Base-by-base conservation (phyloP, 2,888 invertebrate species). In the Cerceris rybyensis region DNA sequence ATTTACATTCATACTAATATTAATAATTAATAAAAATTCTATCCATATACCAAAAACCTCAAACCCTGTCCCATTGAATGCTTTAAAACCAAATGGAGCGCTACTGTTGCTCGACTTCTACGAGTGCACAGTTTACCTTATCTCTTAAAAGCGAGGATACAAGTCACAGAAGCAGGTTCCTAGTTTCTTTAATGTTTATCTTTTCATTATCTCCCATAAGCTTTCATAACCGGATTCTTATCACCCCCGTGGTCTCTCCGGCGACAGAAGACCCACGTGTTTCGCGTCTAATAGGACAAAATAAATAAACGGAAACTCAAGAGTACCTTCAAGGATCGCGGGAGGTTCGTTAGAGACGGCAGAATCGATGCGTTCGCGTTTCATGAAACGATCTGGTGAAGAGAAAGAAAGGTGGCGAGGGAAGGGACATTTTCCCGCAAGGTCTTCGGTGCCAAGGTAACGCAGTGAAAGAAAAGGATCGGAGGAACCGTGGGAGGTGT, bases 401-500 rank as follows among this genome's bases (percentile, higher is more conserved):
- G 46, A 46, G 46, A 46, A 46, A 11, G 46, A 46, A 46, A 43
- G 11, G 42, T n/a, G 41, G 59, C 16, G 28, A 8, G n/a, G 59
- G 28, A 41, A 7, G 55, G 39, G 52, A 50, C 16, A 57, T 42
- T 59, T 61, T 65, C 73, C 58, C 63, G 11, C 52, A 16, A 17
- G 52, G 11, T 8, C 6, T 6, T 61, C 58, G 61, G 55, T 60
- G 54, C 59, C 83, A 84, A 81, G 78, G 84, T 70, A 41, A 70
- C 75, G 13, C 17, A 67, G 59, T 67, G 75, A 70, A 73, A 76
- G 74, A 78, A 64, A 59, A 46, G 55, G 9, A 41, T 57, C 41
- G 28, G 28, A 55, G 41, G 28, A 46, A 59, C 59, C 65, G 72
- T 65, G 71, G 70, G 66, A 79, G 80, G 77, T 74, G 83, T 77